Conservation (phyloP, 2,888 invertebrate genomes). For the Plagodis pulveraria region DNA sequence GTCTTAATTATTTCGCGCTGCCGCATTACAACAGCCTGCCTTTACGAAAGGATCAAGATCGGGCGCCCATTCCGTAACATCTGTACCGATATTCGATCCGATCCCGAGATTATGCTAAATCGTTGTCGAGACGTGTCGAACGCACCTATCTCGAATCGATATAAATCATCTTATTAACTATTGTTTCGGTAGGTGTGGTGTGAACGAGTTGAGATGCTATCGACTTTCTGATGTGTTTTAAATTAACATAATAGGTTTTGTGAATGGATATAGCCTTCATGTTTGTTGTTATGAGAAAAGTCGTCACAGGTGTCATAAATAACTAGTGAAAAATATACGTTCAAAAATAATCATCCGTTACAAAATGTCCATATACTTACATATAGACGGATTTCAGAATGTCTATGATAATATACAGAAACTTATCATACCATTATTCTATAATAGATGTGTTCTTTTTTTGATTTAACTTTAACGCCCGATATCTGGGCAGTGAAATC, state of each 20-base stretch:
- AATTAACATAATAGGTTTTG: conserved; percentile 85
- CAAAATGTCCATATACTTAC: no score
- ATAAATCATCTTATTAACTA: conserved; percentile 85
- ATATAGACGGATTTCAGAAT: no score
- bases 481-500: no score
- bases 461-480: no score
- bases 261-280: conserved; percentile 80
- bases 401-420: no score
- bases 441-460: no score
- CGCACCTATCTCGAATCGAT: conserved; percentile 78
- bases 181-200: conserved; percentile 85
- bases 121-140: conserved; percentile 81
- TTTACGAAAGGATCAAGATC: conserved; percentile 35
- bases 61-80: conserved; percentile 60
- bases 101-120: conserved; percentile 82
- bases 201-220: conserved; percentile 81
- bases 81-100: conserved; percentile 77
- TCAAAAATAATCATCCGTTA: no score
- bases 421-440: no score
- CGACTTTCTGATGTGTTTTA: conserved; percentile 80
- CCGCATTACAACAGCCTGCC: conserved; percentile 23
- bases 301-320: conserved; percentile 34
- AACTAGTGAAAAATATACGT: conserved; percentile 3
- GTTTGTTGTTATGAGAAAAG: conserved; percentile 72
- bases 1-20: conserved; percentile 21